These are phyloP conservation scores for Clarias pachynema DNA, from an alignment of 2,797 vertebrate species.

Conservation along the genomic window DNA sequence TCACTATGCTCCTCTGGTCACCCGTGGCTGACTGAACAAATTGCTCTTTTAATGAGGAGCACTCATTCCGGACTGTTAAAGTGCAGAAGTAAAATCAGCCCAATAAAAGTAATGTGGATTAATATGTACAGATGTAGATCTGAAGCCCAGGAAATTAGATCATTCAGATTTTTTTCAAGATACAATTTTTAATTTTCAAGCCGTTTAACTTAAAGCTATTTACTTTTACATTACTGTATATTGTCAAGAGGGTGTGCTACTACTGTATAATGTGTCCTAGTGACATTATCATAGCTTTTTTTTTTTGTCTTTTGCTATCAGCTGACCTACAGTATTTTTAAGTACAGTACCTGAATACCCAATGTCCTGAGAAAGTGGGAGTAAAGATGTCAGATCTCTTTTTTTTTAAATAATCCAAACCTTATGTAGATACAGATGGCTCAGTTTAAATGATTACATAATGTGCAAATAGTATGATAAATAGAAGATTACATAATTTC, in stretches of 20 bases:
- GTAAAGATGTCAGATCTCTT: not conserved
- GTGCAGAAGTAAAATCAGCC: conserved; percentile 12
- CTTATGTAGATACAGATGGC: not conserved
- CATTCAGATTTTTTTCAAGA: conserved; percentile 17
- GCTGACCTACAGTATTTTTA: not conserved
- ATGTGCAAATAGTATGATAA: not conserved
- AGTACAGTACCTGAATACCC: not conserved
- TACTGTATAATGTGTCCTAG: not conserved
- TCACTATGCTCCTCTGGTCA: conserved; percentile 42
- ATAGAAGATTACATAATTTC: not conserved
- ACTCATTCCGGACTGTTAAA: conserved; percentile 42
- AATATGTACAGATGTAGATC: conserved; percentile 14
- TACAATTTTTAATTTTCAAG: conserved; percentile 15
- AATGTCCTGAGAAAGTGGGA: not conserved
- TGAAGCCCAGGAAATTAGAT: conserved; percentile 21
- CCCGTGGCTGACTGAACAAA: conserved; percentile 54
- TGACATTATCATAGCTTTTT: not conserved
- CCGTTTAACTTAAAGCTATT: conserved; percentile 12
- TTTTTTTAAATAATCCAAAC: not conserved
- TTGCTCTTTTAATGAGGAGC: conserved; percentile 46
- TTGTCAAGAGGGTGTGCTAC: not conserved
- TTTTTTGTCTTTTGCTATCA: not conserved
- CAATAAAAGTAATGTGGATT: conserved; percentile 13
- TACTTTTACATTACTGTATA: conserved; percentile 9
- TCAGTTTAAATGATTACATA: not conserved